Base-by-base conservation (phyloP, 1,140 invertebrate species). In the Drosophila tani region DNA sequence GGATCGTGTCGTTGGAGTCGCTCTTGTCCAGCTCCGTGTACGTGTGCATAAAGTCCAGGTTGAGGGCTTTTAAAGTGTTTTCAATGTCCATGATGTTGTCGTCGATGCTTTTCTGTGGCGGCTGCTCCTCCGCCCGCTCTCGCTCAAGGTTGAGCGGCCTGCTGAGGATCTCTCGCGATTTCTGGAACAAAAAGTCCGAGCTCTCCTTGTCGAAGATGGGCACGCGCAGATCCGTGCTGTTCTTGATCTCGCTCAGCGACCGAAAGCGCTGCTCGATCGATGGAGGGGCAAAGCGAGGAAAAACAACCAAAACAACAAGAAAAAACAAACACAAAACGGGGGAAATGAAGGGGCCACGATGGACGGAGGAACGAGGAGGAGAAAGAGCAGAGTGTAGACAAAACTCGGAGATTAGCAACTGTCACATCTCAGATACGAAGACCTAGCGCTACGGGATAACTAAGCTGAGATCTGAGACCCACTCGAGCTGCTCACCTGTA, bases 121-220 rank as follows among this genome's bases (percentile, higher is more conserved):
- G 51, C 40, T 68, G 45, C 24, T 40, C n/a, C 15, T 46, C 53
- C 35, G 32, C 45, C 15, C 40, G 38, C 40, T 81, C 79, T 9
- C 75, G 69, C 7, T 84, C 85, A n/a, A 76, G 59, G 47, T 90
- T 91, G 35, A 93, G 94, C 0, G 95, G 95, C 49, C 95, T 95
- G 0, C 95, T 95, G 0, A 96, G 91, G 2, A 96, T 91, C 91
- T 96, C 95, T 2, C 95, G 94, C 0, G 95, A 96, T 75, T 96
- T 95, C 5, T 96, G 95, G 70, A 96, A 96, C 82, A 95, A 96
- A 78, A 96, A 96, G 87, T 96, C 96, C 0, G 95, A 95, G 7
- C 95, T 95, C 7, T 95, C 95, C 91, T 95, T 95, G 86, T 96
- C 95, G 94, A 96, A 96, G 2, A 96, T 87, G 4, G 95, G 95